These are phyloP conservation scores for Ceramica pisi DNA, from an alignment of 2,888 invertebrate species.

Conservation along the genomic window DNA sequence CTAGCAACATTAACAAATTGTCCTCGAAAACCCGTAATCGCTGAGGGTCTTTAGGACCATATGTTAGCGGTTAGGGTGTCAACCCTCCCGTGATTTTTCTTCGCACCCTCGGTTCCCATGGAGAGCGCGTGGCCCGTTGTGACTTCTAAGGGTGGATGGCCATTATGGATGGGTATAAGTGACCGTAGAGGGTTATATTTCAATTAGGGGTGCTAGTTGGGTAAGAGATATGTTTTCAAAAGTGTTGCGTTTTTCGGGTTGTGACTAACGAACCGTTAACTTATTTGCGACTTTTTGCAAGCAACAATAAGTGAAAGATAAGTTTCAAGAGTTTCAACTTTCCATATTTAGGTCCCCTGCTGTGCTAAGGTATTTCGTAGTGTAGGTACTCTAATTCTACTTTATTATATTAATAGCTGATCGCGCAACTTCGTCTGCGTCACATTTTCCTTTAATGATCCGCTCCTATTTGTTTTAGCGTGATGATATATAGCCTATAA, in stretches of 20 bases:
- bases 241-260: not conserved
- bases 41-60: slow-evolving; percentile 66
- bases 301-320: no score
- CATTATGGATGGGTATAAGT: slow-evolving; percentile 57
- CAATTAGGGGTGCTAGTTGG: slow-evolving; percentile 58
- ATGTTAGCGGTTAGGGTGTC: slow-evolving; percentile 66
- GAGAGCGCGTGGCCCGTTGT: slow-evolving; percentile 67
- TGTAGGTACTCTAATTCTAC: no score
- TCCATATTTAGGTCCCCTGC: no score
- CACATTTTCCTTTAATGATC: no score
- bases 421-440: no score
- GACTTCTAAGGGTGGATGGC: slow-evolving; percentile 64
- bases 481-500: no score
- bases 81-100: slow-evolving; percentile 60
- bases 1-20: slow-evolving; percentile 40
- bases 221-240: slow-evolving; percentile 1
- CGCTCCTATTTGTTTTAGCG: no score
- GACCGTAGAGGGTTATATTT: slow-evolving; percentile 61
- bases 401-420: no score
- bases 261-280: not conserved
- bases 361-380: no score
- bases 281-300: no score
- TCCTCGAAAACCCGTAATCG: slow-evolving; percentile 39
- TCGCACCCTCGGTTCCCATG: slow-evolving; percentile 74
- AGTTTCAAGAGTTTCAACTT: no score